phyloP scores from a whole-genome alignment of 2,113 vertebrate species.

The Polypterus senegalus region DNA sequence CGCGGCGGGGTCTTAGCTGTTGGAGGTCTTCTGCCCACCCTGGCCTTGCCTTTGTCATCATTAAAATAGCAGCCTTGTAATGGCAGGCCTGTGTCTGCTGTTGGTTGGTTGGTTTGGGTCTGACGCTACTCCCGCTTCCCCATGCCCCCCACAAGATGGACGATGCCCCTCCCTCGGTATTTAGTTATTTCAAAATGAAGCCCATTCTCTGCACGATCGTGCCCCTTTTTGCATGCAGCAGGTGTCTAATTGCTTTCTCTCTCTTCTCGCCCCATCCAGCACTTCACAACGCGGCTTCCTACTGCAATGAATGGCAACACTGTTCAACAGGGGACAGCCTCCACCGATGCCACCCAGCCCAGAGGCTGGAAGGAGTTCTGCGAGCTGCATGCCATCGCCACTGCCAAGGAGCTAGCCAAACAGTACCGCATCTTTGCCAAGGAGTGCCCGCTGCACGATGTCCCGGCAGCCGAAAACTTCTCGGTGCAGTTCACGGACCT shows the following conservation, averaged over 20 bases:
- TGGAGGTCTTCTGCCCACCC: too few species aligned
- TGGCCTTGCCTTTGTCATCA: too few species aligned
- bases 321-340: conserved; percentile 58
- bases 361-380: conserved; percentile 94
- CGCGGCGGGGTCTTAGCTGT: too few species aligned
- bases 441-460: conserved; percentile 67
- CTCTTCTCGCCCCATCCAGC: conserved; percentile 41
- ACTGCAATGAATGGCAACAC: conserved; percentile 92
- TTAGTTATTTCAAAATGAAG: too few species aligned
- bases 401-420: conserved; percentile 76
- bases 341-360: conserved; percentile 36
- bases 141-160: background rate
- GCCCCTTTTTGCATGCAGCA: background rate
- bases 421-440: conserved; percentile 80
- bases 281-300: conserved; percentile 55
- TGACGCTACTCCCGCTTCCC: background rate
- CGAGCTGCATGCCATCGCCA: conserved; percentile 78
- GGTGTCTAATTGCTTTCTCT: background rate
- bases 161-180: background rate
- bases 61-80: too few species aligned
- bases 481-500: conserved; percentile 79
- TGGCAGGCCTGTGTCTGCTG: background rate
- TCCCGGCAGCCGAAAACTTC: conserved; percentile 75
- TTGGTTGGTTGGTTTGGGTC: background rate
- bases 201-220: too few species aligned